A percentile compares a stretch with the other conserved stretches of the same genome.
phyloP scores from a whole-genome alignment of 2,113 vertebrate genomes.

The Ophiodon elongatus region DNA sequence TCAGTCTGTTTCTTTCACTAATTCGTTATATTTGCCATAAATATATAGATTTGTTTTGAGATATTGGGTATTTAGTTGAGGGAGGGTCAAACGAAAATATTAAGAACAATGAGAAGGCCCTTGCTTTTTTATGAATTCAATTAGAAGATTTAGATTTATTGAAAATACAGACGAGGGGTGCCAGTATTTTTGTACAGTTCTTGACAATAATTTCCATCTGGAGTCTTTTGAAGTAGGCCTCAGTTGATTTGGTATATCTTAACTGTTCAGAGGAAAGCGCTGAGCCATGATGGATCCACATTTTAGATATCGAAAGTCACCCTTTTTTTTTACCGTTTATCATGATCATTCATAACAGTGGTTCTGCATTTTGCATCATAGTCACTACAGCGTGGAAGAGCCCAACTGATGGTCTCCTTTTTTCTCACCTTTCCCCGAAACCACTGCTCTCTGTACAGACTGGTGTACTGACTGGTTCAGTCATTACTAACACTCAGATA shows the following conservation, averaged over 20 bases:
- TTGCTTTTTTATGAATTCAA: neutral
- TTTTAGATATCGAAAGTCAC: neutral
- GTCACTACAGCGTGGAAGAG: neutral
- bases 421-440: slow-evolving; percentile 32
- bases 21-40: neutral
- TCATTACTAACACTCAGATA: slow-evolving; percentile 42
- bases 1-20: neutral
- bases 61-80: neutral
- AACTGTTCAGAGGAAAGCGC: neutral
- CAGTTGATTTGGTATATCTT: neutral
- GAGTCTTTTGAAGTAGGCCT: neutral
- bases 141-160: neutral
- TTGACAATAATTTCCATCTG: neutral
- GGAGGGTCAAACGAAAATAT: neutral
- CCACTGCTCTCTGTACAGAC: neutral
- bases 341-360: neutral
- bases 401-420: neutral
- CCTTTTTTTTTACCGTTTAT: neutral
- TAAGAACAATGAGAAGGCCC: neutral
- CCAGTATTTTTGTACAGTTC: neutral
- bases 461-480: too few relatives aligned
- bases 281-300: neutral
- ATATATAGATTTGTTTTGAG: neutral
- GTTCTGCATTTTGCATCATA: neutral
- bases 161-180: neutral